Evolutionary conservation across 1,140 invertebrate genomes (phyloP).

Genomic region (Pseudobourletiella spinata): DNA sequence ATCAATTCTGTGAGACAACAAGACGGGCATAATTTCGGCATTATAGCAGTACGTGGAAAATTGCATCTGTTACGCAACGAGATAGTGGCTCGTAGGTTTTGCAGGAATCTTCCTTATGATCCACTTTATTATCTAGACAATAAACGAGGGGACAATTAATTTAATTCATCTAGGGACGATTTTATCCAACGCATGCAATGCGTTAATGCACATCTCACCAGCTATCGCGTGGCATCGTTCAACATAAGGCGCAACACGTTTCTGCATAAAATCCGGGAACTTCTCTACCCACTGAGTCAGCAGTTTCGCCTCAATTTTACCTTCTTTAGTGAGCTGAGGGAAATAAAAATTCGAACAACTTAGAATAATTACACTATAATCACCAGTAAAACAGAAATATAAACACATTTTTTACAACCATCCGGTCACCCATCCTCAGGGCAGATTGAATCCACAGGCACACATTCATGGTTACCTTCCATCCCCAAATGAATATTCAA

Average conservation of each 20-base stretch:
- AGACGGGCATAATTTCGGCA: too few species aligned
- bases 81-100: background rate
- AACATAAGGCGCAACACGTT: background rate
- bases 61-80: background rate
- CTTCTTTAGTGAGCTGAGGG: background rate
- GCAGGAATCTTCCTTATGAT: background rate
- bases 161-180: background rate
- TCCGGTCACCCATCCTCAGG: too few species aligned
- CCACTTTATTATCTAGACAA: background rate
- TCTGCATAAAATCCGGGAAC: background rate
- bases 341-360: too few species aligned
- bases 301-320: background rate
- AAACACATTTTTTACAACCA: too few species aligned
- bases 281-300: background rate
- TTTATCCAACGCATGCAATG: background rate
- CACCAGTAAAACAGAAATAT: too few species aligned
- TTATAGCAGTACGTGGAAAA: background rate
- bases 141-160: background rate
- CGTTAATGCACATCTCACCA: too few species aligned
- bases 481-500: too few species aligned
- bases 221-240: too few species aligned
- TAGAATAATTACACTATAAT: too few species aligned
- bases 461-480: too few species aligned
- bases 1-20: too few species aligned
- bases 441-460: too few species aligned